phyloP scores from a whole-genome alignment of 2,888 invertebrate genomes.

The Drosophila engyochracea region DNA sequence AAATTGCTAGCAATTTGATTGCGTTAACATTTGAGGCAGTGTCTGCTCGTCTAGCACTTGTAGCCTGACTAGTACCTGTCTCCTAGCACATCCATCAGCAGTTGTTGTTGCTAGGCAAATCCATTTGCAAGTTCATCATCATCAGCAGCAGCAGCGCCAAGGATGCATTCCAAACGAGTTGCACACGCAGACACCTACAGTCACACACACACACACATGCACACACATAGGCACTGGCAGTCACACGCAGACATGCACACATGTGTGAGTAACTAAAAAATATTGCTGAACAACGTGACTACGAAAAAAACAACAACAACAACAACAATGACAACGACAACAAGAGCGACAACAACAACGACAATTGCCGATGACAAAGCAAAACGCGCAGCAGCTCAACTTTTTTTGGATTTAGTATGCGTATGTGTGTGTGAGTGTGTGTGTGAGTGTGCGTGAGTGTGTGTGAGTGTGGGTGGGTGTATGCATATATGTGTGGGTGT shows the following conservation, averaged over 20 bases:
- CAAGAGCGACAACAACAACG: slow-evolving; percentile 40
- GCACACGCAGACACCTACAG: slow-evolving; percentile 13
- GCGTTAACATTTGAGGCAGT: background rate
- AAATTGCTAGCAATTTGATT: background rate
- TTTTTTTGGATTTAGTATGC: slow-evolving; percentile 68
- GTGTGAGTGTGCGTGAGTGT: slow-evolving; percentile 13
- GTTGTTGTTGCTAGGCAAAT: slow-evolving; percentile 53
- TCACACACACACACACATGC: background rate
- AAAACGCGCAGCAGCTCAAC: slow-evolving; percentile 67
- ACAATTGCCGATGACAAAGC: slow-evolving; percentile 78
- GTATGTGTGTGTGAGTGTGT: slow-evolving; percentile 34
- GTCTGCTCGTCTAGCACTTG: background rate
- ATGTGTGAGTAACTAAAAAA: slow-evolving; percentile 50
- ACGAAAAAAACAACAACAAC: slow-evolving; percentile 44
- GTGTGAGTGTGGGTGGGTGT: slow-evolving; percentile 27
- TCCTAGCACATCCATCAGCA: slow-evolving; percentile 39
- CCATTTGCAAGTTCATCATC: slow-evolving; percentile 61
- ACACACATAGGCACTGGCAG: slow-evolving; percentile 1
- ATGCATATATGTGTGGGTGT: slow-evolving; percentile 20
- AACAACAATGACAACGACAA: slow-evolving; percentile 60
- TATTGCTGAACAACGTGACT: slow-evolving; percentile 79
- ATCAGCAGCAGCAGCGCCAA: slow-evolving; percentile 18
- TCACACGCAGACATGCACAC: slow-evolving; percentile 6
- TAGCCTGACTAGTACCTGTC: background rate
- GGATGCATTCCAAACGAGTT: slow-evolving; percentile 54